Percentiles rank a stretch among this genome's conserved stretches.
Evolutionary conservation across 1,140 invertebrate species (phyloP).

Genomic region (Capitella teleta): DNA sequence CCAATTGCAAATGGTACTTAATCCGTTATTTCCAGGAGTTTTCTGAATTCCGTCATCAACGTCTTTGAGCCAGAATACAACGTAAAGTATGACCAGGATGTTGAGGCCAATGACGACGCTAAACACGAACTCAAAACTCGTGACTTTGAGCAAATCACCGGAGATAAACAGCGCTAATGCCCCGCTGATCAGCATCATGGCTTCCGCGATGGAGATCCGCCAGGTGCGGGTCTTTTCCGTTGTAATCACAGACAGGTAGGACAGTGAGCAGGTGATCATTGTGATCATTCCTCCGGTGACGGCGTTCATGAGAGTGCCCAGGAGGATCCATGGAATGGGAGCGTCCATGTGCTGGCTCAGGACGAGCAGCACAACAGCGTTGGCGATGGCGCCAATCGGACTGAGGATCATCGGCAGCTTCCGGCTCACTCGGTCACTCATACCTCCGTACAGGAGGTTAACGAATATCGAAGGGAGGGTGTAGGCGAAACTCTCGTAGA

Average conservation of each 20-base stretch:
- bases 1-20: too few species aligned
- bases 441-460: neutral
- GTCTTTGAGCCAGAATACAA: neutral
- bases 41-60: too few species aligned
- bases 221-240: neutral
- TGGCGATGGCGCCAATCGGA: neutral
- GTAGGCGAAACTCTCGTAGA: slow-evolving; percentile 1
- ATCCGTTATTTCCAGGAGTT: too few species aligned
- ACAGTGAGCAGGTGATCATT: neutral
- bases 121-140: slow-evolving; percentile 1
- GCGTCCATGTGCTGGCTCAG: neutral
- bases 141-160: slow-evolving; percentile 1
- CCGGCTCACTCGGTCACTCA: slow-evolving; percentile 1
- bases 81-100: neutral
- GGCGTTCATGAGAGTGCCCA: neutral
- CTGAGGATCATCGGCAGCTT: slow-evolving; percentile 1
- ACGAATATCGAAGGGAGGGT: neutral
- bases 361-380: neutral
- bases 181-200: neutral
- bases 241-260: neutral
- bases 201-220: neutral
- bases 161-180: neutral
- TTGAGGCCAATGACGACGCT: neutral
- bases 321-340: neutral
- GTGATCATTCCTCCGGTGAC: neutral